Evolutionary conservation across 2,113 vertebrate genomes (phyloP), one percentile per base, ranked within the genome.

Genomic region (Silurus asotus): DNA sequence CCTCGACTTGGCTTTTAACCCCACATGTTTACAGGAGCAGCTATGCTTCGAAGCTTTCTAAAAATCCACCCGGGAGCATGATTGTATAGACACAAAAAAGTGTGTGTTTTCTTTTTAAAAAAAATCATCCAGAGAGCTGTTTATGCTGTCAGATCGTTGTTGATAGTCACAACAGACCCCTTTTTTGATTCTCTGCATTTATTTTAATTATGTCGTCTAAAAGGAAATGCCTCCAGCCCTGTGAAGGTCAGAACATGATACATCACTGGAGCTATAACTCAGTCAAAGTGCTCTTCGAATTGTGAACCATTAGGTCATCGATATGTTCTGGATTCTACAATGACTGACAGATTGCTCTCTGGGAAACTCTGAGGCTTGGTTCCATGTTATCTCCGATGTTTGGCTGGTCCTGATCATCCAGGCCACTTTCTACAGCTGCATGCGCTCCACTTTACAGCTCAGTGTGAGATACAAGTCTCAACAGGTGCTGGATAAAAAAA

Each of bases 401-500:
- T 91, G 87, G 93, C 88, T n/a, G 82, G 76, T 89, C 91, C 85
- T 91, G 49, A 5, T 89, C 77, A 88, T 92, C 90, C 89, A 91
- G 87, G 90, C 87, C 76, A 85, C 84, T 37, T 89, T 88, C 86
- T 90, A 92, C 93, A 94, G 92, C 92, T 93, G 93, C 91, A 88
- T 55, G 23, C 0, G 9, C 48, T 23, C 15, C 13, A 64, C 56
- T 88, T 84, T 86, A 90, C 89, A 90, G 89, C 87, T 87, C 87
- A 53, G 89, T 85, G 82, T 82, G 88, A 72, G 91, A 88, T 87
- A 87, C 91, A 92, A 93, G 91, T 89, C 87, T 65, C 17, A 85
- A 94, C 94, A 95, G 94, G 94, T 95, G 94, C 89, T 88, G 91
- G 89, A 90, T 92, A 92, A 92, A 91, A 91, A 91, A 91, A 91